Percentiles rank a stretch among this genome's conserved stretches.
Evolutionary conservation across 2,113 vertebrate genomes (phyloP).

Genomic region (Oceanodroma tethys): DNA sequence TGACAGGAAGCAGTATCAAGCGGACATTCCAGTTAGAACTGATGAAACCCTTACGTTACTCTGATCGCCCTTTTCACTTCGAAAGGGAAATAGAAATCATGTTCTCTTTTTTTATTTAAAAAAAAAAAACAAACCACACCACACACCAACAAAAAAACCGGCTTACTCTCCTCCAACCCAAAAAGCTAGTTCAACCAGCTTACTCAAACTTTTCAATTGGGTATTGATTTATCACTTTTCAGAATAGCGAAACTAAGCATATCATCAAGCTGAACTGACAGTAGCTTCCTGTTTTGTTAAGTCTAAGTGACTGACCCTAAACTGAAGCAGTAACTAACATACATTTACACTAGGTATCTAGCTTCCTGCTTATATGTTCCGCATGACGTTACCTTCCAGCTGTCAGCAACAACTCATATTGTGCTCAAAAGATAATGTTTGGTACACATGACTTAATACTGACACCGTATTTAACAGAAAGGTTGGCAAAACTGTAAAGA

Average conservation of each 20-base stretch:
- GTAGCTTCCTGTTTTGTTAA: not conserved
- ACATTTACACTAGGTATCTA: not conserved
- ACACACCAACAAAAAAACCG: not conserved
- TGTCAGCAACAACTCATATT: not conserved
- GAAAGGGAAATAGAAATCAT: not conserved
- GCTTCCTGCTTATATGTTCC: not conserved
- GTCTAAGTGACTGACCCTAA: not conserved
- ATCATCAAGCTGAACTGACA: not conserved
- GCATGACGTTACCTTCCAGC: not conserved
- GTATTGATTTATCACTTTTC: not conserved
- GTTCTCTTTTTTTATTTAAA: too few relatives aligned
- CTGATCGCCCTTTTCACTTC: not conserved
- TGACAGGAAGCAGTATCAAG: not conserved
- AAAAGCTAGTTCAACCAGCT: not conserved
- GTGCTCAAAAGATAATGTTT: not conserved
- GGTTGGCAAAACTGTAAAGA: not conserved
- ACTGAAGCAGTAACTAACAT: not conserved
- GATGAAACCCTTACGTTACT: not conserved
- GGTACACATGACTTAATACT: not conserved
- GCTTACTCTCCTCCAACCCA: not conserved
- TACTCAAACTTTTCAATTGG: not conserved
- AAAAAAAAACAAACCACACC: not conserved
- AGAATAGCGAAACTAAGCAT: not conserved
- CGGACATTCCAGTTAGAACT: not conserved
- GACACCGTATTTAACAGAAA: not conserved